Base-by-base conservation (phyloP, 2,797 vertebrate species). In the Xenopus petersii region DNA sequence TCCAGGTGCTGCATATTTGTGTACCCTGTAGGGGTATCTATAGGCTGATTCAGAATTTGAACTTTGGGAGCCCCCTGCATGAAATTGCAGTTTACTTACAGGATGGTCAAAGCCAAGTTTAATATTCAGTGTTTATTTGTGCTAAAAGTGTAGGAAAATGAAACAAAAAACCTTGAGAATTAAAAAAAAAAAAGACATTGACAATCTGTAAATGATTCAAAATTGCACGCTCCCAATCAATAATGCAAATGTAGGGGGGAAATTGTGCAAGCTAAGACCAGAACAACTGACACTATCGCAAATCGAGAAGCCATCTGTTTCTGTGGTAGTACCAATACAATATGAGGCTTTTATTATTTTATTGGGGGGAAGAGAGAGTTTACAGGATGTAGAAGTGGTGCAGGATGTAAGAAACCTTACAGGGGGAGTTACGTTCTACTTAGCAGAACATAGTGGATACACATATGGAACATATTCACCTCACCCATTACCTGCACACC, bases 391-490 rank as follows among this genome's bases (percentile, higher is more conserved):
- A 64, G 66, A 78, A 64, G 76, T 78, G 76, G 66, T 30, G 54
- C 54, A 60, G 66, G 67, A 69, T 78, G 70, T 78, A 69, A 69
- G 33, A 72, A 59, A 73, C 46, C 59, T 68, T 69, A 69, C 48
- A 64, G 62, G 70, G 10, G 54, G 54, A 60, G 71, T 78, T 73
- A 78, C 60, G 65, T 64, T 73, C 46, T 73, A 49, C 76, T 78
- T 73, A 78, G 54, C 71, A 78, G 75, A n/a, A 78, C 51, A 73
- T 78, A 70, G 54, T 74, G 61, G 59, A 63, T 64, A 51, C 64
- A 78, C 76, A 78, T 78, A 73, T 78, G 76, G 76, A 69, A 73
- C 64, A 30, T 73, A 78, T 73, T 73, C 54, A 49, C 59, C 70
- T 74, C 70, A 78, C 65, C 60, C 66, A 64, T 73, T 78, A 73